Evolutionary conservation across 2,888 invertebrate species (phyloP).

Genomic region (Eilema griseolum): DNA sequence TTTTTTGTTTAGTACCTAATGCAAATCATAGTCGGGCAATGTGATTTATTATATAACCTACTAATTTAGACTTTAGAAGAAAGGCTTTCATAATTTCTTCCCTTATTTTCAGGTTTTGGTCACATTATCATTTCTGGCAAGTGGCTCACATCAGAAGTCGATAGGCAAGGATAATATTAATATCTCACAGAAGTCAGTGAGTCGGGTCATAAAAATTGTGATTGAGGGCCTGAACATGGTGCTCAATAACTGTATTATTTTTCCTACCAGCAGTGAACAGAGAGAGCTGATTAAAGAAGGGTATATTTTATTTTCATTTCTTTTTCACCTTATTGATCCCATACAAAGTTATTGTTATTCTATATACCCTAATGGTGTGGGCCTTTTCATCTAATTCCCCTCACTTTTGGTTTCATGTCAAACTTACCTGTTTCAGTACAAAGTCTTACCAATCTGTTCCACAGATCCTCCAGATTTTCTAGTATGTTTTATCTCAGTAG

Average conservation of each 20-base stretch:
- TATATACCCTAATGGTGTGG: background rate
- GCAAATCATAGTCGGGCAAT: too few species aligned
- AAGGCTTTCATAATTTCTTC: background rate
- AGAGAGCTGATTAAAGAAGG: slow-evolving; percentile 68
- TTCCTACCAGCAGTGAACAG: slow-evolving; percentile 58
- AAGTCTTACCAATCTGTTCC: background rate
- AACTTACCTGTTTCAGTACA: background rate
- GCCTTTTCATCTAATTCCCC: background rate
- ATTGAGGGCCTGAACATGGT: slow-evolving; percentile 68
- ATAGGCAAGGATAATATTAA: slow-evolving; percentile 66
- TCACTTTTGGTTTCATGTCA: background rate
- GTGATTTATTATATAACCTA: too few species aligned
- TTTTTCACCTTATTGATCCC: background rate
- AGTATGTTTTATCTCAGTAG: background rate
- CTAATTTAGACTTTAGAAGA: background rate
- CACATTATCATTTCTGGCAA: slow-evolving; percentile 66
- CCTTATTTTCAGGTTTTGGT: slow-evolving; percentile 59
- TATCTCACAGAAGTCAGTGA: slow-evolving; percentile 72
- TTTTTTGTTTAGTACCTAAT: too few species aligned
- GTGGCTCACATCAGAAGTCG: slow-evolving; percentile 69
- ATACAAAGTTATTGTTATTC: background rate
- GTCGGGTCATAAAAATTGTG: slow-evolving; percentile 66
- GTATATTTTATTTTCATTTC: slow-evolving; percentile 42
- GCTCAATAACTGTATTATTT: slow-evolving; percentile 63
- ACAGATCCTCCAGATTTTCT: background rate